Conservation (phyloP, 2,113 vertebrate genomes). For the Romanogobio albipinnatus region DNA sequence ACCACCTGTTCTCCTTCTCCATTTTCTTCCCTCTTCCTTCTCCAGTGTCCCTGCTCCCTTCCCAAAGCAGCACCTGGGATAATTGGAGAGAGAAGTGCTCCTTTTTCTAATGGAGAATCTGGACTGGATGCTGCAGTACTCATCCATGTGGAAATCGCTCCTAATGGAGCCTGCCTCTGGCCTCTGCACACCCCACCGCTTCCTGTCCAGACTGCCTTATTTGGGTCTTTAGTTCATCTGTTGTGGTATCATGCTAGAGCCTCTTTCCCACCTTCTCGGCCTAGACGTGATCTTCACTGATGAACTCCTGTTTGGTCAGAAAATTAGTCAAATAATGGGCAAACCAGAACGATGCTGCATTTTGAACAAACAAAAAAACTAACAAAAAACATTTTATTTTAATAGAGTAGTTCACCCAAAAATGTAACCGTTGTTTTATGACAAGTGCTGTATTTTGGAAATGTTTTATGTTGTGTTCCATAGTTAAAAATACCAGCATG, state of each 20-base stretch:
- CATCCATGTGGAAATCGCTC: slow-evolving; percentile 42
- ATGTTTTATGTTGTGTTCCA: not conserved
- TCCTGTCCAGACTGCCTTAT: slow-evolving; percentile 9
- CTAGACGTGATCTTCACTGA: not conserved
- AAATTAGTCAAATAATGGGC: not conserved
- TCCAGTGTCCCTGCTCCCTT: not conserved
- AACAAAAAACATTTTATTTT: too few relatives aligned
- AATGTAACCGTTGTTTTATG: not conserved
- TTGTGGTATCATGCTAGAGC: not conserved
- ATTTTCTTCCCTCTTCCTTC: not conserved
- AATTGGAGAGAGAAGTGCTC: slow-evolving; percentile 30
- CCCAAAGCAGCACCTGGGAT: slow-evolving; percentile 23
- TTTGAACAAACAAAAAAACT: not conserved
- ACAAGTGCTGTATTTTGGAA: not conserved
- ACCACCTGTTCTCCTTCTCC: slow-evolving; percentile 23
- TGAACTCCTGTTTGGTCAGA: not conserved
- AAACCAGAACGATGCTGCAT: not conserved
- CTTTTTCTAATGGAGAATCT: slow-evolving; percentile 43
- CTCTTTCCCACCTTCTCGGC: not conserved
- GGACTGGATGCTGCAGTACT: slow-evolving; percentile 27
- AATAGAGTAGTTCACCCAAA: not conserved
- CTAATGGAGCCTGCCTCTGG: slow-evolving; percentile 19
- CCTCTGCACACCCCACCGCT: slow-evolving; percentile 2
- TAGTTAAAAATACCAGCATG: not conserved
- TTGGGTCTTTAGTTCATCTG: slow-evolving; percentile 14